Evolutionary conservation across 2,113 vertebrate genomes (phyloP), one percentile per base, ranked within the genome.

Genomic region (Macaca mulatta): DNA sequence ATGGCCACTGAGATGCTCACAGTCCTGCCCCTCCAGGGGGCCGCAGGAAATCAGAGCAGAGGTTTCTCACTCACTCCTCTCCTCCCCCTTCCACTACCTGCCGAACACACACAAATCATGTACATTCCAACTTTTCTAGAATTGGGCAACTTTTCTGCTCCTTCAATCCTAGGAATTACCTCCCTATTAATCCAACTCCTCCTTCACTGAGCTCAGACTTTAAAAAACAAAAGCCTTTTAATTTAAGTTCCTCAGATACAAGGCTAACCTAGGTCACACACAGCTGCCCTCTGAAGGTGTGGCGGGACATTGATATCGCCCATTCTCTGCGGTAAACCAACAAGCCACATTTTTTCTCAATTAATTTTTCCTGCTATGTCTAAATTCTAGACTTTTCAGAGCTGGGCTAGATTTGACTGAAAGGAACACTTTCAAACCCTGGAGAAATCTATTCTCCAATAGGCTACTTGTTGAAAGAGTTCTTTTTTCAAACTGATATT

Each of bases 361-460:
- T 50, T 30, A 17, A 70, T 89, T 93, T 38, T 85, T 70, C 14
- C 27, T 77, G 22, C 17, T 88, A 6, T 84, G 43, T 69, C 20
- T 95, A 92, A 84, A 95, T 14, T 64, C n/a, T 74, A 50, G 25
- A 79, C 23, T 96, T 94, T 92, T 67, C 69, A 80, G 83, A 87
- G 8, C 13, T 79, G 17, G 64, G 48, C 12, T 86, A 78, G 10
- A 93, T 30, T 9, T 89, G 32, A 87, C 20, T 87, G 48, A 94
- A 79, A 93, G 40, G 32, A 1, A 55, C 13, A 43, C 23, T 83
- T 94, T 96, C 70, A 95, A 93, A 69, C 13, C 59, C 38, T 30
- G 8, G 35, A 80, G 40, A 92, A 85, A 88, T 50, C 5, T 50
- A 57, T 86, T 40, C 25, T 25, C 52, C 10, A 45, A 25, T 22